phyloP scores from a whole-genome alignment of 2,888 invertebrate species.

The Aphodius sticticus region DNA sequence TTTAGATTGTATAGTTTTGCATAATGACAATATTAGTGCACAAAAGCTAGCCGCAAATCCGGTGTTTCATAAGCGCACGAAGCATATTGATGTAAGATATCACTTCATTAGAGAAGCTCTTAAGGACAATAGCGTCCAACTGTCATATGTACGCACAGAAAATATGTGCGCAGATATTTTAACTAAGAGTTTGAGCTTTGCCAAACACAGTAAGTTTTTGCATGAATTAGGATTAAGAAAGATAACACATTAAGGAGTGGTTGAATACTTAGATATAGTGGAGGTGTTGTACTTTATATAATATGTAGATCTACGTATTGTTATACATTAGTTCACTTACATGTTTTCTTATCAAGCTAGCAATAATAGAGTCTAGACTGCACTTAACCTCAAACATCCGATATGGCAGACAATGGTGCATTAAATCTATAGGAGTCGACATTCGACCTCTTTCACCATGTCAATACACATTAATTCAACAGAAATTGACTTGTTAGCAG shows the following conservation, averaged over 20 bases:
- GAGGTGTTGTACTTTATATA: slow-evolving; percentile 18
- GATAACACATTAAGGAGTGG: neutral
- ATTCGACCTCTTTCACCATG: no score
- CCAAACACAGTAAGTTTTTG: slow-evolving; percentile 37
- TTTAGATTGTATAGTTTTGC: slow-evolving; percentile 19
- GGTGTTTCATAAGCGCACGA: slow-evolving; percentile 30
- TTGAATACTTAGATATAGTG: slow-evolving; percentile 28
- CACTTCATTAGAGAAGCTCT: slow-evolving; percentile 41
- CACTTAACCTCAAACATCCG: no score
- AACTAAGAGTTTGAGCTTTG: slow-evolving; percentile 36
- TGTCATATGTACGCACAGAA: slow-evolving; percentile 38
- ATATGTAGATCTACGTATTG: neutral
- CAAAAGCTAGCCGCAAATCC: slow-evolving; percentile 27
- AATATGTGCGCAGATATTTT: slow-evolving; percentile 39
- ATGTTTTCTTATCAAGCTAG: no score
- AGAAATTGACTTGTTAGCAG: no score
- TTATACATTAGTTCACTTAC: neutral
- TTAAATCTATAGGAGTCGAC: no score
- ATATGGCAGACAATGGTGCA: no score
- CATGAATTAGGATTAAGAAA: slow-evolving; percentile 27
- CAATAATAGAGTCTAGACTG: no score
- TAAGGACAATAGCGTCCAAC: slow-evolving; percentile 28
- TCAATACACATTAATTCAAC: no score
- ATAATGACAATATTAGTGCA: slow-evolving; percentile 32
- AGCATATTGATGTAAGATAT: slow-evolving; percentile 43